Evolutionary conservation across 1,140 invertebrate species (phyloP).

Genomic region (Drosophila pruinosa): DNA sequence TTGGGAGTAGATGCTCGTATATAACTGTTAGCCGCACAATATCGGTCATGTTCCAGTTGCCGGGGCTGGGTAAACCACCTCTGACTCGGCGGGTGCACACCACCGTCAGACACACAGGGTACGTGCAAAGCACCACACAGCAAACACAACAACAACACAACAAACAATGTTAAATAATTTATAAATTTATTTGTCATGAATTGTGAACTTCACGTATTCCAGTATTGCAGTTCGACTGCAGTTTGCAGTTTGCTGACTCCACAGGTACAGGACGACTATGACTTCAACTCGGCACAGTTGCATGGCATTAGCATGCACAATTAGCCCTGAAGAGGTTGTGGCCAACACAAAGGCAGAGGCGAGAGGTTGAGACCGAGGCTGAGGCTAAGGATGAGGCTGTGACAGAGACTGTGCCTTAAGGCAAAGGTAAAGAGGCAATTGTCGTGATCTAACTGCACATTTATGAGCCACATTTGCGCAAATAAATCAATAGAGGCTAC

Average conservation of each 20-base stretch:
- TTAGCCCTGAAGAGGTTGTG: constrained; percentile 50
- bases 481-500: constrained; percentile 58
- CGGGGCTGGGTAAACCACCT: constrained; percentile 53
- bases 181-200: constrained; percentile 59
- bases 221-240: neutral
- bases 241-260: constrained; percentile 14
- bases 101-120: neutral
- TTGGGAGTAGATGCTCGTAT: constrained; percentile 31
- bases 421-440: constrained; percentile 15
- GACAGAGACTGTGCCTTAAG: no score
- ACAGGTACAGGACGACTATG: constrained; percentile 63
- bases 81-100: constrained; percentile 58
- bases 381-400: neutral
- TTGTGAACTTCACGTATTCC: constrained; percentile 67
- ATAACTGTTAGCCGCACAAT: constrained; percentile 76
- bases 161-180: constrained; percentile 72
- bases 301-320: constrained; percentile 80
- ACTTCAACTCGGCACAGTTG: constrained; percentile 64
- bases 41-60: constrained; percentile 80
- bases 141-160: neutral
- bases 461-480: constrained; percentile 59
- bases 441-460: constrained; percentile 60
- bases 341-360: constrained; percentile 8
- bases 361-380: no score
- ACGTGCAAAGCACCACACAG: constrained; percentile 30